Evolutionary conservation across 2,113 vertebrate species (phyloP).

Genomic region (Ibidorhyncha struthersii): DNA sequence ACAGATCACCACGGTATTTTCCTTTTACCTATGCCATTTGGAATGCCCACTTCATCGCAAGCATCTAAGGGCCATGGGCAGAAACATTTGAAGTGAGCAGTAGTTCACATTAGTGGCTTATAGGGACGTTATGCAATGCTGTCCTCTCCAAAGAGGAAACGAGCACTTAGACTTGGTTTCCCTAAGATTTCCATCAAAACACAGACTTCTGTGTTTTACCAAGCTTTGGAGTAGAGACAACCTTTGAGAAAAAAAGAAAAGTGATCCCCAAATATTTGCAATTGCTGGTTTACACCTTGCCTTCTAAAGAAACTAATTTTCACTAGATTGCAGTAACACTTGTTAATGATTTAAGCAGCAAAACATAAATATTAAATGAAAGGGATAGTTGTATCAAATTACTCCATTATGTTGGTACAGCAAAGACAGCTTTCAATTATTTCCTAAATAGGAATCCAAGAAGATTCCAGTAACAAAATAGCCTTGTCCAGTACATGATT

Average conservation of each 20-base stretch:
- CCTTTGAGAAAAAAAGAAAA: neutral
- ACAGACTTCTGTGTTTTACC: neutral
- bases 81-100: neutral
- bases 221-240: neutral
- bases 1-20: neutral
- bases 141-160: neutral
- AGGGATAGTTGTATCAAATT: slow-evolving; percentile 35
- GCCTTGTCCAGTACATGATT: slow-evolving; percentile 9
- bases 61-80: neutral
- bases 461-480: slow-evolving; percentile 61
- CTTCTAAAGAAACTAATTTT: slow-evolving; percentile 30
- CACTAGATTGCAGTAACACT: slow-evolving; percentile 10
- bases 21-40: neutral
- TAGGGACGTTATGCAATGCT: neutral
- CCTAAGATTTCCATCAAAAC: neutral
- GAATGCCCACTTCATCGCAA: neutral
- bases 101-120: neutral
- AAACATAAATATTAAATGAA: slow-evolving; percentile 65
- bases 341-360: slow-evolving; percentile 57
- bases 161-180: neutral
- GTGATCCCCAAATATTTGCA: neutral
- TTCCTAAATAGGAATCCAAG: slow-evolving; percentile 53
- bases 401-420: slow-evolving; percentile 49
- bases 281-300: neutral
- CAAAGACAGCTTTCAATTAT: slow-evolving; percentile 54